A percentile compares a stretch with the other conserved stretches of the same genome.
These are phyloP conservation scores for Philypnodon macrostomus DNA, from an alignment of 2,797 vertebrate genomes.

Conservation along the genomic window DNA sequence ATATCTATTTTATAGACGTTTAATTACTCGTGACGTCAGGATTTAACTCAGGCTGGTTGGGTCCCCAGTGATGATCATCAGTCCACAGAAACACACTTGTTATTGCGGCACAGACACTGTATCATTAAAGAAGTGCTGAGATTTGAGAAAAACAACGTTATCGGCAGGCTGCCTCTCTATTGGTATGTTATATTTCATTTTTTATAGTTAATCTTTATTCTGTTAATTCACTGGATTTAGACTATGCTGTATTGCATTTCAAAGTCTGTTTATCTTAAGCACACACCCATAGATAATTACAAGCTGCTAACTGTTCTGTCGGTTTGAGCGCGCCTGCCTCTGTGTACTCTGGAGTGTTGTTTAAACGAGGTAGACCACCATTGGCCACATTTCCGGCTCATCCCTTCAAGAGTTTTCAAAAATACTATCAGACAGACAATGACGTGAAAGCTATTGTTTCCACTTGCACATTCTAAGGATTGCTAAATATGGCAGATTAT, in stretches of 20 bases:
- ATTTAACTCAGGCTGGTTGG: slow-evolving; percentile 24
- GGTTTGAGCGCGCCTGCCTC: background rate
- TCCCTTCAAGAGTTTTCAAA: slow-evolving; percentile 13
- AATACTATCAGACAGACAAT: slow-evolving; percentile 18
- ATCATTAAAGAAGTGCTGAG: slow-evolving; percentile 3
- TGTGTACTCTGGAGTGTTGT: slow-evolving; percentile 5
- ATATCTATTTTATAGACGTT: slow-evolving; percentile 4
- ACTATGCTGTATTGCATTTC: slow-evolving; percentile 26
- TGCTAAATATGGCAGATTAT: slow-evolving; percentile 12
- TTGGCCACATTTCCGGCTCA: slow-evolving; percentile 27
- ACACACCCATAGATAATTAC: slow-evolving; percentile 58
- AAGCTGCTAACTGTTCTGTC: slow-evolving; percentile 24
- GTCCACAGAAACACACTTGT: slow-evolving; percentile 18
- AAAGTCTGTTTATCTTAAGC: slow-evolving; percentile 30
- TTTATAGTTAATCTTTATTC: slow-evolving; percentile 12
- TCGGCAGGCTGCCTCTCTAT: slow-evolving; percentile 20
- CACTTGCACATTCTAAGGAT: slow-evolving; percentile 6
- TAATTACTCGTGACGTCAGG: slow-evolving; percentile 22
- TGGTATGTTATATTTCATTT: slow-evolving; percentile 23
- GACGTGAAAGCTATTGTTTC: slow-evolving; percentile 10
- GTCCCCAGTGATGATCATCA: slow-evolving; percentile 15
- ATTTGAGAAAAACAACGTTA: background rate
- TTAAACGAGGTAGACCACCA: slow-evolving; percentile 1
- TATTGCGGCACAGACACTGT: slow-evolving; percentile 5
- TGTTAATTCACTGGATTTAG: slow-evolving; percentile 12